Conservation (phyloP, 2,888 invertebrate genomes). For the Ophion costatus region DNA sequence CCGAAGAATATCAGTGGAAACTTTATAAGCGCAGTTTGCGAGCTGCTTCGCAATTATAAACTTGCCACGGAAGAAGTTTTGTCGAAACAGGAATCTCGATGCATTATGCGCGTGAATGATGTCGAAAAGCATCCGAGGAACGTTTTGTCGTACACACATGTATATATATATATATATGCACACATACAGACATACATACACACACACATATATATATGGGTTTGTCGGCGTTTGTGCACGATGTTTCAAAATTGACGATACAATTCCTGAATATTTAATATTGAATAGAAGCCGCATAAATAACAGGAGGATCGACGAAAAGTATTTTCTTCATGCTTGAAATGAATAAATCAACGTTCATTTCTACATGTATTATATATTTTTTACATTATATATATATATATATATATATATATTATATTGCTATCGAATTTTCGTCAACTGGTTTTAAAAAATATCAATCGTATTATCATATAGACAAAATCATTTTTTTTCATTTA, state of each 20-base stretch:
- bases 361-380: too few relatives aligned
- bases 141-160: not conserved
- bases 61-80: slow-evolving; percentile 11
- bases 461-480: too few relatives aligned
- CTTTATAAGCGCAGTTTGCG: slow-evolving; percentile 36
- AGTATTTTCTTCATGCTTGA: not conserved
- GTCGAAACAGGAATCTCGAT: not conserved
- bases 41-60: slow-evolving; percentile 45
- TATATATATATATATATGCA: not conserved
- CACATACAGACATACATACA: too few relatives aligned
- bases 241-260: not conserved
- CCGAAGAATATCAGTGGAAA: slow-evolving; percentile 36
- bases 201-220: too few relatives aligned
- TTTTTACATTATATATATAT: too few relatives aligned
- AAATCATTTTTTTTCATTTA: not conserved
- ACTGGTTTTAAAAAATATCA: too few relatives aligned
- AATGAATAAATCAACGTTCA: not conserved
- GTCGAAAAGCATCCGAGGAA: not conserved
- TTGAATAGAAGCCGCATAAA: not conserved
- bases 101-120: not conserved
- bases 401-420: too few relatives aligned
- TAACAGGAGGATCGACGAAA: not conserved
- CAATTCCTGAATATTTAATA: not conserved
- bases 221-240: not conserved
- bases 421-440: too few relatives aligned